Percentiles rank a stretch among this genome's conserved stretches.
Conservation (phyloP, 2,888 invertebrate genomes). For the Teleiodes luculella region DNA sequence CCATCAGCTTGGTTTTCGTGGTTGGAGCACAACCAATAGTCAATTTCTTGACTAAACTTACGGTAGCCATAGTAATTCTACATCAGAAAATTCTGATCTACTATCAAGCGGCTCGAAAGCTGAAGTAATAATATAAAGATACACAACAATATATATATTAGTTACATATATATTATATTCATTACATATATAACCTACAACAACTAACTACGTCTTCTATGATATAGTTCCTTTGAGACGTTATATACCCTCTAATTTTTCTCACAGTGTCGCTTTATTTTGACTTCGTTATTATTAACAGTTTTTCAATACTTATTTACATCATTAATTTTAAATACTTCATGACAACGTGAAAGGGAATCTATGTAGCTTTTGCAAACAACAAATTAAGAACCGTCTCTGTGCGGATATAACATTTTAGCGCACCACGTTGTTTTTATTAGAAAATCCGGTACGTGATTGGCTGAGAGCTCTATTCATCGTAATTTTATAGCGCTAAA, state of each 20-base stretch:
- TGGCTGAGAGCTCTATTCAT: too few species aligned
- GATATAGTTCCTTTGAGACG: conserved; percentile 68
- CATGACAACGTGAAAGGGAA: conserved; percentile 21
- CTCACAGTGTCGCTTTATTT: conserved; percentile 78
- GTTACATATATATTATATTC: conserved; percentile 35
- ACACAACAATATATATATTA: conserved; percentile 49
- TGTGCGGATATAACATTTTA: background rate
- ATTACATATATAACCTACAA: conserved; percentile 56
- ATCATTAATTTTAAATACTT: conserved; percentile 47
- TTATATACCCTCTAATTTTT: conserved; percentile 69
- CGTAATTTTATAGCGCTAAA: background rate
- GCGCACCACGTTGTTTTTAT: background rate
- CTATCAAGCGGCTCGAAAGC: conserved; percentile 58
- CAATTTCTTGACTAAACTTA: conserved; percentile 19
- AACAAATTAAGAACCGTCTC: background rate
- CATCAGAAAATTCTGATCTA: conserved; percentile 39
- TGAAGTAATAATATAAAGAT: conserved; percentile 45
- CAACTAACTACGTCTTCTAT: conserved; percentile 69
- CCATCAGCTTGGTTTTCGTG: background rate
- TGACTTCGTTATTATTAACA: conserved; percentile 73
- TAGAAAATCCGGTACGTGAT: background rate
- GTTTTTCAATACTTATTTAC: conserved; percentile 69
- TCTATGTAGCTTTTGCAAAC: background rate
- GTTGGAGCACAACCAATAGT: background rate
- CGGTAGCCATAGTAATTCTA: conserved; percentile 17